Conservation (phyloP, 2,113 vertebrate species). For the Solea senegalensis region DNA sequence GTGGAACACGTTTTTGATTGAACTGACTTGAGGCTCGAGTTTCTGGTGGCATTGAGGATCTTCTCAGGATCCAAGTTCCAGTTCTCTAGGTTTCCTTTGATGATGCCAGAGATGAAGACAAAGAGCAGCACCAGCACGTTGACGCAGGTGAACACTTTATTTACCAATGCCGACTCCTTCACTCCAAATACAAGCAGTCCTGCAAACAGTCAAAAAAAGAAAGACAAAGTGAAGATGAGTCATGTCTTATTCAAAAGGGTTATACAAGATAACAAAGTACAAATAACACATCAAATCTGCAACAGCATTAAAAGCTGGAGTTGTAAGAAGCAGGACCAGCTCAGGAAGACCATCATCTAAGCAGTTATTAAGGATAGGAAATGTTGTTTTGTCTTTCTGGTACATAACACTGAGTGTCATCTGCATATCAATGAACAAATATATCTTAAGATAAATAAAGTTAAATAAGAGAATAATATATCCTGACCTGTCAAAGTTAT, state of each 20-base stretch:
- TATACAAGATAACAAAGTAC: no score
- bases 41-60: constrained; percentile 74
- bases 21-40: constrained; percentile 64
- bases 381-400: no score
- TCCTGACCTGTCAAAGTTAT: constrained; percentile 87
- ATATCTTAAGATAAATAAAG: neutral
- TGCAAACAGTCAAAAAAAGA: constrained; percentile 48
- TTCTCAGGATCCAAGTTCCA: constrained; percentile 86
- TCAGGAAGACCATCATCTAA: no score
- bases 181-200: constrained; percentile 92
- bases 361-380: no score
- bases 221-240: neutral
- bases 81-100: constrained; percentile 91
- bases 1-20: neutral
- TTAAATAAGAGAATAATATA: neutral
- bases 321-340: no score
- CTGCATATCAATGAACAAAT: neutral
- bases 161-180: constrained; percentile 95
- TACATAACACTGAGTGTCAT: neutral
- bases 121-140: constrained; percentile 93
- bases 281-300: no score
- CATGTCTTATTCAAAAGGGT: no score
- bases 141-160: constrained; percentile 95
- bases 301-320: no score
- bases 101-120: constrained; percentile 90